phyloP scores from a whole-genome alignment of 2,888 invertebrate species.

The Cyrtodaria siliqua region DNA sequence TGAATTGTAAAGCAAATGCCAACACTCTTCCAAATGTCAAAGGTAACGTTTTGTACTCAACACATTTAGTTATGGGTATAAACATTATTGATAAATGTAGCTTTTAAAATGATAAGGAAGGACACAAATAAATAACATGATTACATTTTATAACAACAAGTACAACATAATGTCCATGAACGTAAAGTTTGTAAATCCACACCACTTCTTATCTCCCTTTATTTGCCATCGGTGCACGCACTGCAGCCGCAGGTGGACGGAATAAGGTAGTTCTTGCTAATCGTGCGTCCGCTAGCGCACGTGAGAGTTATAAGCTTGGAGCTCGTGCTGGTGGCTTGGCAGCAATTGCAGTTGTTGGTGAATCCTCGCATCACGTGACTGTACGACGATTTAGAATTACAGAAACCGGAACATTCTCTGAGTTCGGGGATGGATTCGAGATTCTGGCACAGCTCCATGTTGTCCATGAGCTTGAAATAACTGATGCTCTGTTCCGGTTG shows the following conservation, averaged over 20 bases:
- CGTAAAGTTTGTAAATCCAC: too few species aligned
- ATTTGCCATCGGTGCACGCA: conserved; percentile 68
- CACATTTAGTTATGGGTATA: too few species aligned
- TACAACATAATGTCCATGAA: too few species aligned
- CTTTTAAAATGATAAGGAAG: too few species aligned
- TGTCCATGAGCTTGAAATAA: conserved; percentile 71
- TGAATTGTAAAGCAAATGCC: too few species aligned
- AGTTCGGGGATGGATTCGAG: conserved; percentile 70
- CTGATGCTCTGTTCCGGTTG: conserved; percentile 69
- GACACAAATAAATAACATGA: too few species aligned
- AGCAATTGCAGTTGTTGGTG: conserved; percentile 74
- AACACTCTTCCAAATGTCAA: too few species aligned
- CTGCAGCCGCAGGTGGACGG: conserved; percentile 74
- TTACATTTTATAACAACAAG: too few species aligned
- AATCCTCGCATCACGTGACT: conserved; percentile 69
- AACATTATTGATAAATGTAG: too few species aligned
- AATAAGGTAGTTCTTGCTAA: conserved; percentile 69
- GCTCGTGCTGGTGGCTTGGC: conserved; percentile 67
- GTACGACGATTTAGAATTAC: conserved; percentile 72
- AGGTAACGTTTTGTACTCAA: too few species aligned
- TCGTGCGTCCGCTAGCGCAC: conserved; percentile 72
- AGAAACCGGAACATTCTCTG: conserved; percentile 77
- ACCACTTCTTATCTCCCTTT: too few species aligned
- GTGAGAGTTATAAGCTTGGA: conserved; percentile 65
- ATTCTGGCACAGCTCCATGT: conserved; percentile 71